phyloP scores from a whole-genome alignment of 2,113 vertebrate species.

The Turdus rufiventris region DNA sequence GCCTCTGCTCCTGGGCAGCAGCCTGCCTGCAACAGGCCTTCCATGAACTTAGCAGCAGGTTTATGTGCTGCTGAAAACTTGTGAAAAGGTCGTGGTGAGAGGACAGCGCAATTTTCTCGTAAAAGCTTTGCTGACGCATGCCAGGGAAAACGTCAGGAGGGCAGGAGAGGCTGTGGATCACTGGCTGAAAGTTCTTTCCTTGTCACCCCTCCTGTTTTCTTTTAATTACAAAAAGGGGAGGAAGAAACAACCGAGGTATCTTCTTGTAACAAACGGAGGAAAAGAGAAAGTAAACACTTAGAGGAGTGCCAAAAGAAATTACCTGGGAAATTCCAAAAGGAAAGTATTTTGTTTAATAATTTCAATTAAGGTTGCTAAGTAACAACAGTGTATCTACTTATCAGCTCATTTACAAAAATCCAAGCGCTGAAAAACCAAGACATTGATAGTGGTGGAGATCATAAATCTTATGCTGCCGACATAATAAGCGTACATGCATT shows the following conservation, averaged over 20 bases:
- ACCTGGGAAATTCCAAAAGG: slow-evolving; percentile 32
- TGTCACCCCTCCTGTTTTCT: background rate
- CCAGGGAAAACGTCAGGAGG: background rate
- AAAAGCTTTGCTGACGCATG: slow-evolving; percentile 36
- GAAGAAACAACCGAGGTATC: accelerated
- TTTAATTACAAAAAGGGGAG: background rate
- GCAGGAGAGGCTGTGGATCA: background rate
- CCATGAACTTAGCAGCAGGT: background rate
- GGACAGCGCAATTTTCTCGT: background rate
- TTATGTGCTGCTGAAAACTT: slow-evolving; percentile 56
- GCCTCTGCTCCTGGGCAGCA: background rate
- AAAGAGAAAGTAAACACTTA: background rate
- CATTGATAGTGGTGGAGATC: slow-evolving; percentile 12
- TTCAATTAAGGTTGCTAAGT: slow-evolving; percentile 45
- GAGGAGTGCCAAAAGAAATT: background rate
- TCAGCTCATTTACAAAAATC: slow-evolving; percentile 48
- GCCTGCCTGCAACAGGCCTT: background rate
- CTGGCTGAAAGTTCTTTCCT: background rate
- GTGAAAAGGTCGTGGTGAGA: background rate
- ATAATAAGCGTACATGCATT: slow-evolving; percentile 36
- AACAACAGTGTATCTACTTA: slow-evolving; percentile 17
- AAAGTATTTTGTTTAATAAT: slow-evolving; percentile 11
- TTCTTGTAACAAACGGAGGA: background rate
- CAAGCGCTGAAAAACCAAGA: slow-evolving; percentile 25
- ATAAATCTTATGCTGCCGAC: slow-evolving; percentile 3